phyloP scores from a whole-genome alignment of 2,888 invertebrate genomes.

The Amiota minor region DNA sequence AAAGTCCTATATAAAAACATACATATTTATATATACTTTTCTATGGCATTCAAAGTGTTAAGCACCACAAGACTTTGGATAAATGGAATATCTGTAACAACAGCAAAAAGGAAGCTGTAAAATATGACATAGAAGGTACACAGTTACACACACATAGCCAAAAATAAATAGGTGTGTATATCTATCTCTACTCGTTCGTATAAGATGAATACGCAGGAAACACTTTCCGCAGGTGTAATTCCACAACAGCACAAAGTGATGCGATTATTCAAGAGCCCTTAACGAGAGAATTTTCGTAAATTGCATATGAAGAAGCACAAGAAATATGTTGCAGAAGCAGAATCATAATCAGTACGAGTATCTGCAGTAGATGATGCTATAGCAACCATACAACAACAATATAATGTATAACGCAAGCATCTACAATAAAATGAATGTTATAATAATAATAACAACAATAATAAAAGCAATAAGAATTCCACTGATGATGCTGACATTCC shows the following conservation, averaged over 20 bases:
- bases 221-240: constrained; percentile 19
- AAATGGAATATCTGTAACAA: background rate
- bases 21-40: no score
- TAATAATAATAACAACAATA: no score
- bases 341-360: background rate
- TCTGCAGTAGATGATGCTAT: no score
- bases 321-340: background rate
- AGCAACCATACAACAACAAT: no score
- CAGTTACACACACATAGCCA: background rate
- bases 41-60: no score
- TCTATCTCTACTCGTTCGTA: background rate
- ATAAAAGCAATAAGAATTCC: background rate
- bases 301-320: constrained; percentile 16
- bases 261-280: constrained; percentile 18
- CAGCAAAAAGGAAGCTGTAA: background rate
- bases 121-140: background rate
- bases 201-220: constrained; percentile 10
- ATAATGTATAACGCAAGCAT: no score
- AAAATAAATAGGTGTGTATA: constrained; percentile 13
- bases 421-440: no score
- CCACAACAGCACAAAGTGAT: background rate
- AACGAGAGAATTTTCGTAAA: constrained; percentile 25
- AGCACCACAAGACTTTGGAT: no score
- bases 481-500: background rate
- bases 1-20: no score